Conservation (phyloP, 2,113 vertebrate genomes). For the Microcebus jonahi region DNA sequence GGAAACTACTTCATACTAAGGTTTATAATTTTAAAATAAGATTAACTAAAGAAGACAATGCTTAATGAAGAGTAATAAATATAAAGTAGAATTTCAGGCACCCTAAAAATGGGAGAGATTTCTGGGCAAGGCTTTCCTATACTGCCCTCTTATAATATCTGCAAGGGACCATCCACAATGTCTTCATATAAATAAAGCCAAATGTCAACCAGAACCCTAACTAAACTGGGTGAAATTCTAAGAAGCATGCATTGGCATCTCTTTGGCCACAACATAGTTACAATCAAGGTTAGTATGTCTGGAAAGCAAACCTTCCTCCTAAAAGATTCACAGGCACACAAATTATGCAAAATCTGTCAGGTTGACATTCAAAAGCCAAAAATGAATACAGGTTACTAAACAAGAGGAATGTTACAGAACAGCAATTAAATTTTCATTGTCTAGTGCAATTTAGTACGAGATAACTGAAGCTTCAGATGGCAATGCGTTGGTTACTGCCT, state of each 20-base stretch:
- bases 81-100: conserved; percentile 1
- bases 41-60: conserved; percentile 30
- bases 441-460: not conserved
- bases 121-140: not conserved
- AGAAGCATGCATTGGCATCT: not conserved
- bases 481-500: not conserved
- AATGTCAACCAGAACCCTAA: conserved; percentile 1
- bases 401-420: not conserved
- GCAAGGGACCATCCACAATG: not conserved
- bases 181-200: not conserved
- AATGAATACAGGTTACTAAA: not conserved
- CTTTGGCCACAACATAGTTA: not conserved
- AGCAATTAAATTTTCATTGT: not conserved
- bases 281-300: conserved; percentile 5
- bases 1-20: conserved; percentile 18
- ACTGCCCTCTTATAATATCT: not conserved
- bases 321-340: not conserved
- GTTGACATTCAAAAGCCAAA: conserved; percentile 49
- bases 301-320: conserved; percentile 8
- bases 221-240: conserved; percentile 23
- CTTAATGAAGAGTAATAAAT: conserved; percentile 20
- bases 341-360: conserved; percentile 5
- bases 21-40: not conserved
- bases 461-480: not conserved
- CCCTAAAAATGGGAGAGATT: not conserved